Base-by-base conservation (phyloP, 92 coral and sea anemone genomes). In the Epizoanthus ramosus region DNA sequence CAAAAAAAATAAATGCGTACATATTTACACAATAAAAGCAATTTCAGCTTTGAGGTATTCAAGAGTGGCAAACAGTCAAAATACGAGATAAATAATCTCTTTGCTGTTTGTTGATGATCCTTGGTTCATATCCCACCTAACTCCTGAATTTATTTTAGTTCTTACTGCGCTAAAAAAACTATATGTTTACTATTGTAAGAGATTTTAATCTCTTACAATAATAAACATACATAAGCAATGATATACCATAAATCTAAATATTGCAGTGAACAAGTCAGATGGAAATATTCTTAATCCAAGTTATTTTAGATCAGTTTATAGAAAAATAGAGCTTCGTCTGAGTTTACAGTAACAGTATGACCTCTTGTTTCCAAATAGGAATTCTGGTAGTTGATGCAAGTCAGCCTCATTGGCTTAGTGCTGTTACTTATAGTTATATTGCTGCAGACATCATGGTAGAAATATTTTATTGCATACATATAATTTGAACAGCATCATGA, bases 401-500 rank as follows among this genome's bases (percentile, higher is more conserved):
- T 61, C 8, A 19, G 28, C 68, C 6, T 61, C 54, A 22, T 57
- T 77, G 18, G 83, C 45, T 57, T 57, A 57, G 69, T 47, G n/a
- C 45, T 41, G 45, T 41, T 5, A 41, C 45, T 41, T 41, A 41
- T 41, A 41, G 45, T n/a, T n/a, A n/a, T n/a, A n/a, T n/a, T 41
- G 45, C 45, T 41, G 45, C 45, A 41, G 45, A 41, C 45, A 41
- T 41, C 45, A 41, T 41, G 4, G 45, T 41, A 41, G 45, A 41
- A 41, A 41, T 41, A 47, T 68, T 50, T 31, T 68, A 43, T 68
- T 33, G 41, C 73, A 68, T 33, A 68, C 52, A 68, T 68, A 68
- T 50, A 68, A 57, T 85, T 57, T 66, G 71, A 8, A 85, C 77
- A 39, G 60, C 57, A 77, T 85, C 80, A 71, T 85, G 88, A 41